Conservation (phyloP, 2,113 vertebrate genomes). For the Furnarius figulus region DNA sequence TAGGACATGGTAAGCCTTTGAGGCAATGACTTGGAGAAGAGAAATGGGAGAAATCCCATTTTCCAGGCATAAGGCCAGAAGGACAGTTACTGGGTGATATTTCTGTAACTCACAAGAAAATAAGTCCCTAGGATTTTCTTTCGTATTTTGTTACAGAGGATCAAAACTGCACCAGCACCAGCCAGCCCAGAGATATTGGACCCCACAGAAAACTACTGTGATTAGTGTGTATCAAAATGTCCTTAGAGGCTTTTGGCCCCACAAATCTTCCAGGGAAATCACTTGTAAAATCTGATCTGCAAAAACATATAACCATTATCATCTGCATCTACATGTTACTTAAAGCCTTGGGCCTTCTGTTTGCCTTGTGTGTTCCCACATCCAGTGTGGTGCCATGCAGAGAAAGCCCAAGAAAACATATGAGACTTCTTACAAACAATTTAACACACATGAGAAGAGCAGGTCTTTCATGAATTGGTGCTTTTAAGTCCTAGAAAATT, state of each 20-base stretch:
- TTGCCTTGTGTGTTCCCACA: background rate
- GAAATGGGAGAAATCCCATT: background rate
- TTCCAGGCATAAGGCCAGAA: background rate
- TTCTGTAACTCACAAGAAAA: background rate
- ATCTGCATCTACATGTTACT: background rate
- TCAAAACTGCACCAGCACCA: rapidly evolving
- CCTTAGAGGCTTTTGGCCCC: rapidly evolving
- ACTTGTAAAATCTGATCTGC: background rate
- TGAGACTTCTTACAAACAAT: background rate
- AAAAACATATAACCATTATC: background rate
- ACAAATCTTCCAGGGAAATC: background rate
- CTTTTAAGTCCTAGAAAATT: background rate
- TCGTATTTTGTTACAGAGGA: background rate
- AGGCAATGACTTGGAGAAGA: background rate
- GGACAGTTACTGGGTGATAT: background rate
- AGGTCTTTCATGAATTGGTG: background rate
- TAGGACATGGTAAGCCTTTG: background rate
- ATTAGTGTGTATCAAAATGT: background rate
- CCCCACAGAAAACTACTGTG: background rate
- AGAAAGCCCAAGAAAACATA: rapidly evolving
- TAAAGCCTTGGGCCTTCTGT: background rate
- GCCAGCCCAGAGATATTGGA: background rate
- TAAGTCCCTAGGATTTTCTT: background rate
- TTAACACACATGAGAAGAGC: background rate
- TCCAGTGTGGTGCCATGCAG: background rate